Conservation (phyloP, 30 jellyfish, hydroid and myxozoan species). For the Aurelia sp. region DNA sequence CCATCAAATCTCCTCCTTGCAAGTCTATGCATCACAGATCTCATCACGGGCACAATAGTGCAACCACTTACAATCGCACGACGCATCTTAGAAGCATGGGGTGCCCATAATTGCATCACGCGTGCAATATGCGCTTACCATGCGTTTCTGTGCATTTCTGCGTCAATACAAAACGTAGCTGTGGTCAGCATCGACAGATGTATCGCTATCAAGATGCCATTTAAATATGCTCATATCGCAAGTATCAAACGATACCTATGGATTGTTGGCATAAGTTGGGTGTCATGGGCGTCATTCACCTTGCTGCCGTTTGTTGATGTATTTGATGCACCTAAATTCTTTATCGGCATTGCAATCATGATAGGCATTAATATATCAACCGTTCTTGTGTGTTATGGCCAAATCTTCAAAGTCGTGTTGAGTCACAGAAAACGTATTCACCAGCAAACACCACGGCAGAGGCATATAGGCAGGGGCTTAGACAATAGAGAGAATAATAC, state of each 20-base stretch:
- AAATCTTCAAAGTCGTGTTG: slow-evolving; percentile 53
- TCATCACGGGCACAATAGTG: slow-evolving; percentile 54
- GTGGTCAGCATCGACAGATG: slow-evolving; percentile 69
- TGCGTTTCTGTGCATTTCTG: slow-evolving; percentile 61
- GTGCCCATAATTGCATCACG: slow-evolving; percentile 52
- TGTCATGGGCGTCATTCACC: slow-evolving; percentile 33
- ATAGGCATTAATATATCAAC: slow-evolving; percentile 30
- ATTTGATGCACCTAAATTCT: slow-evolving; percentile 53
- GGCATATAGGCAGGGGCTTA: slow-evolving; percentile 20
- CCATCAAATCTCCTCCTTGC: slow-evolving; percentile 63
- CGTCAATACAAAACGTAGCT: slow-evolving; percentile 61
- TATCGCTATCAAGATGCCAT: slow-evolving; percentile 62
- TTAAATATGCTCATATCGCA: slow-evolving; percentile 52
- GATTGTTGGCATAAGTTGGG: slow-evolving; percentile 39
- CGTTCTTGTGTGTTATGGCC: slow-evolving; percentile 59
- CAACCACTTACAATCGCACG: slow-evolving; percentile 65
- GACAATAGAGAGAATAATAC: slow-evolving; percentile 61
- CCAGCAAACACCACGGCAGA: slow-evolving; percentile 40
- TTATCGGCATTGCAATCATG: slow-evolving; percentile 40
- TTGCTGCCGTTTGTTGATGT: slow-evolving; percentile 44
- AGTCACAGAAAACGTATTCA: slow-evolving; percentile 60
- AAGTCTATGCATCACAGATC: slow-evolving; percentile 57
- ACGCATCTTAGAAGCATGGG: slow-evolving; percentile 60
- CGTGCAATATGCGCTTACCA: slow-evolving; percentile 75
- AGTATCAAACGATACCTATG: slow-evolving; percentile 22